phyloP scores from a whole-genome alignment of 2,113 vertebrate species.

The Ellobius talpinus region DNA sequence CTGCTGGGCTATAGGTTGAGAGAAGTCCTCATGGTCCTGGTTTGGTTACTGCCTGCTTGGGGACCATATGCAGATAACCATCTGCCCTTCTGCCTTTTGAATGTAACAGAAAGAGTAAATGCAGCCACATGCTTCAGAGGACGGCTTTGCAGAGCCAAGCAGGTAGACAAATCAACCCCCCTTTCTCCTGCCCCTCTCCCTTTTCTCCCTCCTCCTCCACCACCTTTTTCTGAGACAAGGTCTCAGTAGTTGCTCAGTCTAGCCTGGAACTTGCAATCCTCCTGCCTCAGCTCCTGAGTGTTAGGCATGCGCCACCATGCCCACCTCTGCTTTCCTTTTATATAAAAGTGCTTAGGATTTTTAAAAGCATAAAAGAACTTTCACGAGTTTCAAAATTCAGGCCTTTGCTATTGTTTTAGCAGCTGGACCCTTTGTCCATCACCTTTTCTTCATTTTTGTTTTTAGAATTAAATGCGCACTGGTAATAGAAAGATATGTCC shows the following conservation, averaged over 20 bases:
- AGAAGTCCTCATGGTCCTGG: not conserved
- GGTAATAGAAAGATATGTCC: not conserved
- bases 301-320: not conserved
- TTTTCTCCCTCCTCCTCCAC: not conserved
- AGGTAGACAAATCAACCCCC: not conserved
- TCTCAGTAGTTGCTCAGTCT: not conserved
- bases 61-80: not conserved
- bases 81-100: not conserved
- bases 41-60: not conserved
- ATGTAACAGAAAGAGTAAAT: not conserved
- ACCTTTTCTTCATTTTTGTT: not conserved
- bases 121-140: not conserved
- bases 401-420: slow-evolving; percentile 20
- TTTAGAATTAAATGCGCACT: slow-evolving; percentile 21
- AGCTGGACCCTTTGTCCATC: not conserved
- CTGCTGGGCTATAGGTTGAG: not conserved
- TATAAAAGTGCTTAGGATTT: not conserved
- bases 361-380: not conserved
- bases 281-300: not conserved
- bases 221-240: not conserved
- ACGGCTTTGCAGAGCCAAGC: not conserved
- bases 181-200: not conserved
- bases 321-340: not conserved
- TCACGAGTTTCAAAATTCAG: slow-evolving; percentile 1
- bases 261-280: not conserved